These are phyloP conservation scores for Azemiops feae DNA, from an alignment of 2,113 vertebrate genomes.

Conservation along the genomic window DNA sequence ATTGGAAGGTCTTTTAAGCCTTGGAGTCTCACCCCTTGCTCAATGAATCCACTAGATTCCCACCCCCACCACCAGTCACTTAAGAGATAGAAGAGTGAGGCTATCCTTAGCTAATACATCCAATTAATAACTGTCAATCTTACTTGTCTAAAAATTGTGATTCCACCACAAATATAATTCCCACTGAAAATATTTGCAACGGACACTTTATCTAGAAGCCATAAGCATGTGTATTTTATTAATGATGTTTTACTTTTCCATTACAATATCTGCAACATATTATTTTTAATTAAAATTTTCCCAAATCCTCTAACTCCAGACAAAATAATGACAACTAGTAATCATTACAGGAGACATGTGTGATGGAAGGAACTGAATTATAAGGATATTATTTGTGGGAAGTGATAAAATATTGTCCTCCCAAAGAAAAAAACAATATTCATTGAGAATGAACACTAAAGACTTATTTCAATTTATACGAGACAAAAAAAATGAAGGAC, in stretches of 20 bases:
- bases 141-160: background rate
- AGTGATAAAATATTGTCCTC: constrained; percentile 5
- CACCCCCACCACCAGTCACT: background rate
- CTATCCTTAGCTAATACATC: background rate
- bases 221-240: background rate
- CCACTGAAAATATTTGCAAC: background rate
- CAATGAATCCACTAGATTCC: background rate
- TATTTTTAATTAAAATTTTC: background rate
- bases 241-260: background rate
- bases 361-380: background rate
- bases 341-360: background rate
- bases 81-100: background rate
- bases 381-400: background rate
- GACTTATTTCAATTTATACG: background rate
- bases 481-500: constrained; percentile 6
- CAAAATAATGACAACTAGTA: background rate
- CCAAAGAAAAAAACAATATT: background rate
- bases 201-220: background rate
- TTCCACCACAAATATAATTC: background rate
- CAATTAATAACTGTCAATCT: background rate
- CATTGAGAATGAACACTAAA: constrained; percentile 4
- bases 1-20: background rate
- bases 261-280: background rate
- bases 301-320: background rate
- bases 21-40: background rate